Evolutionary conservation across 2,113 vertebrate genomes (phyloP).

Genomic region (Lepus americanus): DNA sequence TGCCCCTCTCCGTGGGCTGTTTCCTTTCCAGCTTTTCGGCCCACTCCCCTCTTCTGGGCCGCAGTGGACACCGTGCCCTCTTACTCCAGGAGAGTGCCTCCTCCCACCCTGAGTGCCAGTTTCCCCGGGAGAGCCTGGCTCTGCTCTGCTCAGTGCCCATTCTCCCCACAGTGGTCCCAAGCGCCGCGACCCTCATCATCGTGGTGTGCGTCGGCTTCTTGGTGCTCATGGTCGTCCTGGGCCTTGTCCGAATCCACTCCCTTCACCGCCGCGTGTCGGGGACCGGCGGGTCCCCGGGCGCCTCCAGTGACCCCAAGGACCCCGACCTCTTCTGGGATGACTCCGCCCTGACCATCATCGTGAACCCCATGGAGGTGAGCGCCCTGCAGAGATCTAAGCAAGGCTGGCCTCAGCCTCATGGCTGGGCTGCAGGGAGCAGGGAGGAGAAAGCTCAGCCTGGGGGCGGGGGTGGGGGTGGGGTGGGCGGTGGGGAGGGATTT

Average conservation of each 20-base stretch:
- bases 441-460: not conserved
- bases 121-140: fast-evolving
- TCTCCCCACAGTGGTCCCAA: slow-evolving; percentile 92
- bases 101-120: fast-evolving
- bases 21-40: not conserved
- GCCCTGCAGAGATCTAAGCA: not conserved
- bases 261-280: slow-evolving; percentile 90
- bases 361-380: slow-evolving; percentile 99
- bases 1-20: not conserved
- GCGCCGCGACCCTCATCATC: slow-evolving; percentile 97
- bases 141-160: fast-evolving
- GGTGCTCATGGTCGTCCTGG: slow-evolving; percentile 97
- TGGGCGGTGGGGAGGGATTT: not conserved
- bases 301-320: slow-evolving; percentile 89
- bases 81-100: not conserved
- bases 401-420: too few species aligned
- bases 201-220: slow-evolving; percentile 98
- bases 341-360: slow-evolving; percentile 97
- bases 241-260: slow-evolving; percentile 97
- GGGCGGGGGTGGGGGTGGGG: not conserved
- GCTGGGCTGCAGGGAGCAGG: too few species aligned
- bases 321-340: slow-evolving; percentile 96
- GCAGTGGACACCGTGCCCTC: not conserved
- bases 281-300: slow-evolving; percentile 52
- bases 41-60: not conserved